These are phyloP conservation scores for Morpho helenor DNA, from an alignment of 2,888 invertebrate genomes.

Conservation along the genomic window DNA sequence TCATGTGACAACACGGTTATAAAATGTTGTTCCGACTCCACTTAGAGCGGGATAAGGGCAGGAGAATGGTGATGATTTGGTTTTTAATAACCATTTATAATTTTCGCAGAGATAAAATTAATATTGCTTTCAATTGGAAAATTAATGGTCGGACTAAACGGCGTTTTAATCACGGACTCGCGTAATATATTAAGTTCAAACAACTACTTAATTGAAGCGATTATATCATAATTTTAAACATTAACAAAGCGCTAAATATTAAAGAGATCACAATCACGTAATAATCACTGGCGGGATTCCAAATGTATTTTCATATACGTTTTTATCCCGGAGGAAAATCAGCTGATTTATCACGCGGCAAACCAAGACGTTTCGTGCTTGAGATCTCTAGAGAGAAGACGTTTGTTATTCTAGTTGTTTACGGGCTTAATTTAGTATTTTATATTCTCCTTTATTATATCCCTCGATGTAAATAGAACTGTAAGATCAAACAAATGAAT, in stretches of 20 bases:
- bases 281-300: slow-evolving; percentile 6
- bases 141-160: no score
- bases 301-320: slow-evolving; percentile 2
- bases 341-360: slow-evolving; percentile 17
- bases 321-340: background rate
- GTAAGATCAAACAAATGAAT: slow-evolving; percentile 2
- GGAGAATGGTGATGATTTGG: no score
- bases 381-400: slow-evolving; percentile 8
- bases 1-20: no score
- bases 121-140: no score
- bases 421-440: slow-evolving; percentile 12
- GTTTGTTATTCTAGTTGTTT: slow-evolving; percentile 19
- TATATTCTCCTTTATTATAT: slow-evolving; percentile 3
- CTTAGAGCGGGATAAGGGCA: no score
- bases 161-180: no score
- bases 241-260: background rate
- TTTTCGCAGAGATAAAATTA: no score
- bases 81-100: no score
- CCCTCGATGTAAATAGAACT: background rate
- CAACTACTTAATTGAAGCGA: no score
- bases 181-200: no score
- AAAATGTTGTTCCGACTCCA: no score
- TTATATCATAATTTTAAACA: no score
- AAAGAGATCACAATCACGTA: slow-evolving; percentile 5
- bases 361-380: slow-evolving; percentile 14